phyloP scores from a whole-genome alignment of 1,140 invertebrate species.

The Cepaea nemoralis region DNA sequence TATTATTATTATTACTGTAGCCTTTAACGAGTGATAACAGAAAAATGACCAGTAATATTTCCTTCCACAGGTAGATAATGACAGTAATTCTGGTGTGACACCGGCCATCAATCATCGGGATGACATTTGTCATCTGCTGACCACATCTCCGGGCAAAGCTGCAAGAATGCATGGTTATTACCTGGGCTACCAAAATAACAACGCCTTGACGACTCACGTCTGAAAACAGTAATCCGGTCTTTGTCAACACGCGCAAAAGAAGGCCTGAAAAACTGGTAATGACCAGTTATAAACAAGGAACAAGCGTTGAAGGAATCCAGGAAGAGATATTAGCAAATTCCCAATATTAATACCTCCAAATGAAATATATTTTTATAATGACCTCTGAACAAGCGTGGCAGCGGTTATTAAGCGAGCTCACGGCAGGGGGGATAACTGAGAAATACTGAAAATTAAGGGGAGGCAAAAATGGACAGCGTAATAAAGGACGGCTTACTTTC shows the following conservation, averaged over 20 bases:
- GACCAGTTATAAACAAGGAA: neutral
- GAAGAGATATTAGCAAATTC: conserved; percentile 1
- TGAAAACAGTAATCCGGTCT: neutral
- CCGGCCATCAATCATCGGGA: neutral
- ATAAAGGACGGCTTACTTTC: neutral
- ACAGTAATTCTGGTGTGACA: neutral
- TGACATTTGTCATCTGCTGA: neutral
- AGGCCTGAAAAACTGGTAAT: neutral
- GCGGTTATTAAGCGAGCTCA: neutral
- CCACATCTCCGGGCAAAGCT: neutral
- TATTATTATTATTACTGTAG: too few species aligned
- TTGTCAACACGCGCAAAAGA: neutral
- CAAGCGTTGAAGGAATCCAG: neutral
- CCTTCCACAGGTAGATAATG: too few species aligned
- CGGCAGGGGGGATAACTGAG: neutral
- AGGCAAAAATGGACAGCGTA: neutral
- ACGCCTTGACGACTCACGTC: neutral
- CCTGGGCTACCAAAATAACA: neutral
- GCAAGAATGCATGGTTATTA: neutral
- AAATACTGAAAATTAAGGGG: conserved; percentile 12
- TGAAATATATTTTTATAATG: conserved; percentile 26
- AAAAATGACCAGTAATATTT: too few species aligned
- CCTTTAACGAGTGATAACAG: too few species aligned
- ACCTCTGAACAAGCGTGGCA: neutral
- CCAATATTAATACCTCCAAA: conserved; percentile 12